phyloP scores from a whole-genome alignment of 2,113 vertebrate species.

The Sinocyclocheilus maitianheensis region DNA sequence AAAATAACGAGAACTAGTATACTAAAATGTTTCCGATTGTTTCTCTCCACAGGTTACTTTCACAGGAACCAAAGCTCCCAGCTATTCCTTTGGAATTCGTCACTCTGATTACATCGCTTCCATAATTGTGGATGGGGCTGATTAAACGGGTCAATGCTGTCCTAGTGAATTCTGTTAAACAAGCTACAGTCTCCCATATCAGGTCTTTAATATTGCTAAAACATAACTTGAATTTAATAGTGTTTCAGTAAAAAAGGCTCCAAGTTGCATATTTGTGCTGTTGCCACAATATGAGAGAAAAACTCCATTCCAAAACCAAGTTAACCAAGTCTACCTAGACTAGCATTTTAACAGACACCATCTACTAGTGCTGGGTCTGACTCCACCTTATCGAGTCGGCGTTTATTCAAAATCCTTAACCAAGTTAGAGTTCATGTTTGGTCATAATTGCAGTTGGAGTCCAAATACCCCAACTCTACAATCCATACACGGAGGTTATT shows the following conservation, averaged over 20 bases:
- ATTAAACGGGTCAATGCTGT: conserved; percentile 57
- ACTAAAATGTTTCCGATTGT: neutral
- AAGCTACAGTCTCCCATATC: neutral
- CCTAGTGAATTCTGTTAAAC: no score
- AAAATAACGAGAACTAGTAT: neutral
- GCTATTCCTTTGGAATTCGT: conserved; percentile 83
- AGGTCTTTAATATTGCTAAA: neutral
- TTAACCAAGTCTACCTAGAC: neutral
- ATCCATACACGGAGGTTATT: no score
- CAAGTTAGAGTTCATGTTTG: no score
- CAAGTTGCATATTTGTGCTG: neutral
- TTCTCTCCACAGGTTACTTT: conserved; percentile 67
- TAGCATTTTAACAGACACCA: neutral
- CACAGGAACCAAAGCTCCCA: conserved; percentile 66
- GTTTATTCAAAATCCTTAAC: no score
- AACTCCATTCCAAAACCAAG: no score
- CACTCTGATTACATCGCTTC: conserved; percentile 80
- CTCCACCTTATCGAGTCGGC: no score
- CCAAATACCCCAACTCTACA: no score
- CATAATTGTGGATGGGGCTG: conserved; percentile 62
- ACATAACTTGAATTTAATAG: neutral
- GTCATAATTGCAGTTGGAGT: no score
- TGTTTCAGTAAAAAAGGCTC: neutral
- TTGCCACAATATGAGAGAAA: neutral
- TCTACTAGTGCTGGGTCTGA: no score